Percentiles rank a stretch among this genome's conserved stretches.
Evolutionary conservation across 2,888 invertebrate genomes (phyloP).

Genomic region (Athalia cordata): DNA sequence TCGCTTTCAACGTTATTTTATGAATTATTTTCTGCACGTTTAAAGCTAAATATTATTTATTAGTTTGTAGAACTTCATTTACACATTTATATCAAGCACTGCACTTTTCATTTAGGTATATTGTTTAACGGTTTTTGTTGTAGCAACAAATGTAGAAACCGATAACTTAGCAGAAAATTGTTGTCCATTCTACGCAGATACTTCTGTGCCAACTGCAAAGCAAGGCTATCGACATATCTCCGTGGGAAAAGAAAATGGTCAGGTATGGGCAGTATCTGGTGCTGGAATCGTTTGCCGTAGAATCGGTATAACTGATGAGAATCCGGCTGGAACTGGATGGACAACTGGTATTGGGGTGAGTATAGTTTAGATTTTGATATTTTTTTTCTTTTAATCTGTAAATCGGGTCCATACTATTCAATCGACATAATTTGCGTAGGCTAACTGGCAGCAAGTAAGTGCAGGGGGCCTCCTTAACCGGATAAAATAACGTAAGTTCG

Average conservation of each 20-base stretch:
- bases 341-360: constrained; percentile 80
- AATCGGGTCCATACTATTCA: constrained; percentile 8
- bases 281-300: constrained; percentile 83
- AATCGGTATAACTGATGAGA: constrained; percentile 83
- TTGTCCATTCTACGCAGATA: constrained; percentile 56
- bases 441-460: constrained; percentile 69
- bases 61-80: not conserved
- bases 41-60: not conserved
- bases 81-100: not conserved
- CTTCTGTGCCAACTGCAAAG: constrained; percentile 67
- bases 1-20: too few species aligned
- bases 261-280: constrained; percentile 86
- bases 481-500: constrained; percentile 52
- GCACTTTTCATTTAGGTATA: constrained; percentile 8
- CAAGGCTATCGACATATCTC: constrained; percentile 84
- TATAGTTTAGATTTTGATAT: constrained; percentile 27
- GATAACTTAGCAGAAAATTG: constrained; percentile 38
- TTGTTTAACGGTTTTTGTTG: constrained; percentile 32
- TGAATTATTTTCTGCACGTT: too few species aligned
- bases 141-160: constrained; percentile 24
- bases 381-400: constrained; percentile 13
- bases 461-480: constrained; percentile 64
- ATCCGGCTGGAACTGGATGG: constrained; percentile 88
- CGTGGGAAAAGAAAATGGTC: constrained; percentile 77
- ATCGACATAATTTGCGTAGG: constrained; percentile 56